Base-by-base conservation (phyloP, 2,888 invertebrate genomes). In the Epicampocera succincta region DNA sequence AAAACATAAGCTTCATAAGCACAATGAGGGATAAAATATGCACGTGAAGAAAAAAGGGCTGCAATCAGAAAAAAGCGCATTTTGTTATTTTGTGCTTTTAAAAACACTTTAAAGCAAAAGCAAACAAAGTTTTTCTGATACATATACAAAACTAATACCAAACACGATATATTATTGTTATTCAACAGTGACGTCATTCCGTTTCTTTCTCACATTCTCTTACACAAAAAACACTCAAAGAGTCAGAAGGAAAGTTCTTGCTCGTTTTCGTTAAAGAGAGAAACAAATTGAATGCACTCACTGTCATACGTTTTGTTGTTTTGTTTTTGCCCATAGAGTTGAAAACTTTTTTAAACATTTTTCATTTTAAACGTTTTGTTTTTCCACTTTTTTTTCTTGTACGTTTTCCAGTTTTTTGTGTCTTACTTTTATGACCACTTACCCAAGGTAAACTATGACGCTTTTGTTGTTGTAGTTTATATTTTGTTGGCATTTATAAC, bases 391-490 rank as follows among this genome's bases (percentile, higher is more conserved):
- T 33, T 54, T 5, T 56, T 46, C 21, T 5, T 42, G 6, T 44
- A 19, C 13, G n/a, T 40, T 46, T 73, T 74, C 19, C 42, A 3
- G 2, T 33, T 56, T 52, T 17, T 29, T 40, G 3, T 33, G 33
- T 3, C 8, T 33, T 46, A 46, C 19, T 19, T 72, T 72, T 78
- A 61, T 73, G 72, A 61, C 72, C 78, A 60, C 65, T 77, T 78
- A 80, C 63, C 61, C 84, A 83, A 84, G 80, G 84, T 75, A 77
- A 84, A 80, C 74, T 80, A 76, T 84, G 84, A 84, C 83, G 84
- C 58, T 78, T 69, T 74, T 78, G 65, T 82, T 81, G 74, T 82
- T 82, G 56, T 56, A 61, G 60, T 61, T 72, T 73, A 60, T 74
- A 56, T 58, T 73, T 17, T 33, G 8, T 42, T 61, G 44, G 29